These are phyloP conservation scores for Siniperca chuatsi DNA, from an alignment of 2,113 vertebrate genomes.

Conservation along the genomic window DNA sequence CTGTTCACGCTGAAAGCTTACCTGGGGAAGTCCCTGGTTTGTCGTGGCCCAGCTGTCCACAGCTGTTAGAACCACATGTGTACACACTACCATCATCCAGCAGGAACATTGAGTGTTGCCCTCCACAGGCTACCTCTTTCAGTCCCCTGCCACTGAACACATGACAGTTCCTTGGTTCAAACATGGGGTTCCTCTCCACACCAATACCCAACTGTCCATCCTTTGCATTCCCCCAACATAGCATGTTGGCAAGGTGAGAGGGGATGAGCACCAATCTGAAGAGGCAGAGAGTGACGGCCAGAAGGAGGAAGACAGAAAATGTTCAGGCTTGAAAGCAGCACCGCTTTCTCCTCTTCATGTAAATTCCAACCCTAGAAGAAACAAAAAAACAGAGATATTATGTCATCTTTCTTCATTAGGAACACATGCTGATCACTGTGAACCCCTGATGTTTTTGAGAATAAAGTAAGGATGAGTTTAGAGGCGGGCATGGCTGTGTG, in stretches of 20 bases:
- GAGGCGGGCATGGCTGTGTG: slow-evolving; percentile 25
- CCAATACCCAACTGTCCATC: slow-evolving; percentile 92
- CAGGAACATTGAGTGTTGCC: slow-evolving; percentile 92
- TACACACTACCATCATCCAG: slow-evolving; percentile 94
- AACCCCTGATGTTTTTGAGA: slow-evolving; percentile 23
- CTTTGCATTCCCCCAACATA: slow-evolving; percentile 95
- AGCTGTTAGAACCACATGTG: slow-evolving; percentile 93
- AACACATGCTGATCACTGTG: not conserved
- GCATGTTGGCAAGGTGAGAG: slow-evolving; percentile 83
- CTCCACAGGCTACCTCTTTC: slow-evolving; percentile 92
- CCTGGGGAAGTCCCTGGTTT: slow-evolving; percentile 89
- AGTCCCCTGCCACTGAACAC: slow-evolving; percentile 88
- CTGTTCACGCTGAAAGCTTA: slow-evolving; percentile 66
- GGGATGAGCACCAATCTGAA: slow-evolving; percentile 52
- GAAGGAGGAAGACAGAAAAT: slow-evolving; percentile 54
- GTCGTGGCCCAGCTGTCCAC: slow-evolving; percentile 94
- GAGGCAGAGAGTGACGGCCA: slow-evolving; percentile 33
- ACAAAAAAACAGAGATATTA: slow-evolving; percentile 11
- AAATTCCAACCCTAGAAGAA: slow-evolving; percentile 71
- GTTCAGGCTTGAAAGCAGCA: slow-evolving; percentile 76
- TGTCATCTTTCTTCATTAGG: slow-evolving; percentile 10
- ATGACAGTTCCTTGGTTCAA: slow-evolving; percentile 87
- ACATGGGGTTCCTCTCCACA: slow-evolving; percentile 82
- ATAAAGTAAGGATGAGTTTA: slow-evolving; percentile 16
- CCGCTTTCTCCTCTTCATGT: slow-evolving; percentile 77